phyloP scores from a whole-genome alignment of 2,113 vertebrate genomes.

The Felis chaus region DNA sequence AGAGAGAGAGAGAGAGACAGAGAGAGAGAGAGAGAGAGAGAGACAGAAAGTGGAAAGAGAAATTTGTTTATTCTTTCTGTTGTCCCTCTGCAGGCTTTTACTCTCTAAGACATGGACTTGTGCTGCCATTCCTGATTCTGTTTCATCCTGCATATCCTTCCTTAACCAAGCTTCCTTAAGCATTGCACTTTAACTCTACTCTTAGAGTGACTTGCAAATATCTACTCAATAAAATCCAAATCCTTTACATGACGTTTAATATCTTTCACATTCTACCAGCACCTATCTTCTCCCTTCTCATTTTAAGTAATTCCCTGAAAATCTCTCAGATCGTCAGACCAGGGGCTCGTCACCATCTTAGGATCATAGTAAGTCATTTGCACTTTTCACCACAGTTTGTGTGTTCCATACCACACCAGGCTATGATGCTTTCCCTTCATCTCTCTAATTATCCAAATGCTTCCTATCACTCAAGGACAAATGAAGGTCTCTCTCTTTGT shows the following conservation, averaged over 20 bases:
- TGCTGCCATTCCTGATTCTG: not conserved
- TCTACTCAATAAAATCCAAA: slow-evolving; percentile 55
- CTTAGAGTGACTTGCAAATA: not conserved
- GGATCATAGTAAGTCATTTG: not conserved
- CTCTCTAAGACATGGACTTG: not conserved
- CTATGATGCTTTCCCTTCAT: not conserved
- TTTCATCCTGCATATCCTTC: not conserved
- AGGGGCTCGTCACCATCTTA: not conserved
- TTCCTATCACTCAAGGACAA: not conserved
- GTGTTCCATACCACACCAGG: not conserved
- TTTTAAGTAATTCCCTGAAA: slow-evolving; percentile 46
- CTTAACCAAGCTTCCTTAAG: not conserved
- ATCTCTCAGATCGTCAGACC: not conserved
- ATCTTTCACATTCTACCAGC: not conserved
- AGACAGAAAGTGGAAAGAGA: not conserved
- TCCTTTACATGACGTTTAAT: not conserved
- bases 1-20: no score
- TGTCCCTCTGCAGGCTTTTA: not conserved
- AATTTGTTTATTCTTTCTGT: not conserved
- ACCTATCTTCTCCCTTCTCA: not conserved
- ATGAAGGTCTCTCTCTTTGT: not conserved
- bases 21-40: not conserved
- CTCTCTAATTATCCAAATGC: not conserved
- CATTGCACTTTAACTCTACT: not conserved
- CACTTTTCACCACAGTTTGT: not conserved